Conservation (phyloP, 2,888 invertebrate genomes). For the Conomelus anceps region DNA sequence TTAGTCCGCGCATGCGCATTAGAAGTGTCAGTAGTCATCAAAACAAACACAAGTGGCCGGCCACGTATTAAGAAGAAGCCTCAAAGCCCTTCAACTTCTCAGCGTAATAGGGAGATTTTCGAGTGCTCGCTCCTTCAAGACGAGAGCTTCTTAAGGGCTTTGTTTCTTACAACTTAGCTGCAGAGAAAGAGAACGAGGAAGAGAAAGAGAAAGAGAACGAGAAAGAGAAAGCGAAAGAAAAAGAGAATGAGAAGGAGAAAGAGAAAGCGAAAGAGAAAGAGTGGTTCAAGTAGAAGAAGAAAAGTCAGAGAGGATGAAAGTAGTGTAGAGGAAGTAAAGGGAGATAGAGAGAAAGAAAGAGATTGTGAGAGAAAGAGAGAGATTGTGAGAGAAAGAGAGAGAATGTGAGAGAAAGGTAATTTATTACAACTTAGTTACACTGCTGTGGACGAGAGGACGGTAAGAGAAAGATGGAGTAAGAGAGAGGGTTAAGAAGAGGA, state of each 20-base stretch:
- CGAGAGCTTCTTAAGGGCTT: background rate
- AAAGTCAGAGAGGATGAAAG: background rate
- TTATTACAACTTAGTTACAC: too few species aligned
- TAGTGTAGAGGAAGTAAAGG: background rate
- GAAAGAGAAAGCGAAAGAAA: background rate
- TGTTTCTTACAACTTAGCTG: background rate
- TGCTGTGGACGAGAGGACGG: too few species aligned
- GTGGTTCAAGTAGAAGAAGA: too few species aligned
- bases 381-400: background rate
- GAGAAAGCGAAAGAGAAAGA: background rate
- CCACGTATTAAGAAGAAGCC: background rate
- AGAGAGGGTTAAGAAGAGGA: too few species aligned
- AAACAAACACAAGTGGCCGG: background rate
- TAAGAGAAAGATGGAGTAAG: too few species aligned
- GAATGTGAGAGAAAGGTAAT: background rate
- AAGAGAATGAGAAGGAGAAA: background rate
- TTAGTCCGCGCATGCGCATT: too few species aligned
- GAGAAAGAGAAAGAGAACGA: background rate
- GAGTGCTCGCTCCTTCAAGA: background rate
- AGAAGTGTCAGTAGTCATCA: background rate
- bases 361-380: background rate
- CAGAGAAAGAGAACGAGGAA: background rate
- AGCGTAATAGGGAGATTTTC: background rate
- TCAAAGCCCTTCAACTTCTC: background rate
- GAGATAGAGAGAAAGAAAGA: background rate